A percentile compares a stretch with the other conserved stretches of the same genome.
Evolutionary conservation across 2,113 vertebrate species (phyloP).

Genomic region (Pholis gunnellus): DNA sequence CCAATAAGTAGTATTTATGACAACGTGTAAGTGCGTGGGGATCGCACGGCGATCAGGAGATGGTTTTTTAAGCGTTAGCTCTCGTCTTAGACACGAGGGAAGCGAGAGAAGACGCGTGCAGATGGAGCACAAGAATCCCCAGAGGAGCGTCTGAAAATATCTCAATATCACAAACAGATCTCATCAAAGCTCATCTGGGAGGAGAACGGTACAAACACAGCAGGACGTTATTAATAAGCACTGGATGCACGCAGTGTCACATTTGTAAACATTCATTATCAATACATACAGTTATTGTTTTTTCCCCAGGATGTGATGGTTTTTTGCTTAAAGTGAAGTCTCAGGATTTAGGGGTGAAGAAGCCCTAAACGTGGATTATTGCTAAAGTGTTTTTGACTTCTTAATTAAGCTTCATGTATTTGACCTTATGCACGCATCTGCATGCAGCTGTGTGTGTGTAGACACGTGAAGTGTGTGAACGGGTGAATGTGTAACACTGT

Average conservation of each 20-base stretch:
- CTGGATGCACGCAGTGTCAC: background rate
- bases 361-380: background rate
- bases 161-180: background rate
- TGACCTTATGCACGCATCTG: background rate
- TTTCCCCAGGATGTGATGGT: background rate
- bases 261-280: background rate
- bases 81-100: background rate
- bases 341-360: background rate
- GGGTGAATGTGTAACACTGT: background rate
- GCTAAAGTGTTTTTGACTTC: background rate
- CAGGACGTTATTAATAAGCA: background rate
- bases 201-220: background rate
- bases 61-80: background rate
- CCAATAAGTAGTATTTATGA: constrained; percentile 41
- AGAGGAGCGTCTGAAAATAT: constrained; percentile 34
- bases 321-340: background rate
- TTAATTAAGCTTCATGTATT: background rate
- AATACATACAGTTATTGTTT: no score
- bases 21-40: background rate
- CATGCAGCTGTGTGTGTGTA: background rate
- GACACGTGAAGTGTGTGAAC: background rate
- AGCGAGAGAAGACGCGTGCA: background rate
- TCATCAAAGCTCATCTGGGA: background rate
- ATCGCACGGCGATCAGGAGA: background rate
- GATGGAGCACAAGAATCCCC: constrained; percentile 19